Conservation (phyloP, 92 coral and sea anemone genomes). For the Porites evermanni region DNA sequence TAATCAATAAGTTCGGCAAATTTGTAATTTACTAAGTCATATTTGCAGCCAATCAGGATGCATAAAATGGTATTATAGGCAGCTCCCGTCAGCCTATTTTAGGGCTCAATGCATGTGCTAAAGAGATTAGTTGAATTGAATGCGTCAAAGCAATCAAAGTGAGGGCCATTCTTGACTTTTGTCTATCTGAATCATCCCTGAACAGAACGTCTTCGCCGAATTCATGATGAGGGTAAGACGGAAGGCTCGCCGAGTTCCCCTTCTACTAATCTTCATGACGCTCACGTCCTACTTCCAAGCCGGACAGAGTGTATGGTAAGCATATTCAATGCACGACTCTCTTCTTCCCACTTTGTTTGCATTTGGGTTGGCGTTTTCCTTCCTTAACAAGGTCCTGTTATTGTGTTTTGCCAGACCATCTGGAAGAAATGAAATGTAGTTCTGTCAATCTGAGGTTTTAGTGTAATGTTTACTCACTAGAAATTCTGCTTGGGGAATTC, state of each 20-base stretch:
- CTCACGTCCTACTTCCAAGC: constrained; percentile 83
- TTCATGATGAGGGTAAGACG: constrained; percentile 73
- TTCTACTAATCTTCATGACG: constrained; percentile 59
- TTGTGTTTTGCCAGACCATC: constrained; percentile 6
- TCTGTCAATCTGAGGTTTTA: constrained; percentile 27
- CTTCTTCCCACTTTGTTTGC: constrained; percentile 15
- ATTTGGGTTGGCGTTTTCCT: constrained; percentile 32
- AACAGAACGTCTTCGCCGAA: constrained; percentile 56
- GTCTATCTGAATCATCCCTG: constrained; percentile 30
- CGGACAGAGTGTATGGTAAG: constrained; percentile 84
- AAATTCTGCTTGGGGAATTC: constrained; percentile 1
- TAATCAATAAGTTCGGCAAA: constrained; percentile 78
- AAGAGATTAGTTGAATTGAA: constrained; percentile 66
- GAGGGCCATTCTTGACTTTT: constrained; percentile 41
- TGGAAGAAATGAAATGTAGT: constrained; percentile 27
- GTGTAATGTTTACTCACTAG: constrained; percentile 4
- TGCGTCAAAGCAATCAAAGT: constrained; percentile 55
- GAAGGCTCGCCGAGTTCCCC: constrained; percentile 71
- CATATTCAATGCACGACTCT: neutral
- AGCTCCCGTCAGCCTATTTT: constrained; percentile 40
- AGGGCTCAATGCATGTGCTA: constrained; percentile 65
- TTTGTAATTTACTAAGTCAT: constrained; percentile 66
- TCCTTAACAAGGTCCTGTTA: constrained; percentile 6
- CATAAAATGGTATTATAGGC: constrained; percentile 51
- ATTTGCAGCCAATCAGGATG: constrained; percentile 78